phyloP scores from a whole-genome alignment of 1,140 invertebrate genomes.

The Rhynchophorus ferrugineus region DNA sequence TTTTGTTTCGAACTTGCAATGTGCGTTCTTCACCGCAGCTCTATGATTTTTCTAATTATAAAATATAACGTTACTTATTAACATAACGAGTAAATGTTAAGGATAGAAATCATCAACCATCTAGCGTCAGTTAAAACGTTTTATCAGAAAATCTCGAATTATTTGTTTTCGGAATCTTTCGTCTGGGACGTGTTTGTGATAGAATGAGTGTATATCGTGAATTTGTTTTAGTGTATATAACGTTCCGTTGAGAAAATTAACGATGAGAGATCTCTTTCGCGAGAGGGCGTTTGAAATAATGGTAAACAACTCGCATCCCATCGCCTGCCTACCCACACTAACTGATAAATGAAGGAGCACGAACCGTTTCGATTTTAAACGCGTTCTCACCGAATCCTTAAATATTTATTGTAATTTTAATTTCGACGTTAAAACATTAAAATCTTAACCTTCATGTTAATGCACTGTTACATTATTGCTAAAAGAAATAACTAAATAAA shows the following conservation, averaged over 20 bases:
- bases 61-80: too few relatives aligned
- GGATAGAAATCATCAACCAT: too few relatives aligned
- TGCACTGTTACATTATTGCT: constrained; percentile 29
- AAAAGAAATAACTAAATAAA: constrained; percentile 5
- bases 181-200: constrained; percentile 20
- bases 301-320: too few relatives aligned
- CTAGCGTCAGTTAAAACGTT: too few relatives aligned
- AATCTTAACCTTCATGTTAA: constrained; percentile 27
- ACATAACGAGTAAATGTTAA: too few relatives aligned
- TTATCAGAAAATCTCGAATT: constrained; percentile 17
- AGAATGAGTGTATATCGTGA: constrained; percentile 20
- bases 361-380: neutral
- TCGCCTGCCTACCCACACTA: too few relatives aligned
- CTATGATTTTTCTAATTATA: too few relatives aligned
- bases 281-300: neutral
- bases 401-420: neutral
- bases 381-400: neutral
- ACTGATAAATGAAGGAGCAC: too few relatives aligned
- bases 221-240: constrained; percentile 23
- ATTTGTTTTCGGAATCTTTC: neutral
- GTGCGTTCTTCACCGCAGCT: too few relatives aligned
- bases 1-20: too few relatives aligned
- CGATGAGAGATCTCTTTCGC: constrained; percentile 1
- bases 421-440: neutral
- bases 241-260: constrained; percentile 15